Evolutionary conservation across 2,113 vertebrate genomes (phyloP).

Genomic region (Lathamus discolor): DNA sequence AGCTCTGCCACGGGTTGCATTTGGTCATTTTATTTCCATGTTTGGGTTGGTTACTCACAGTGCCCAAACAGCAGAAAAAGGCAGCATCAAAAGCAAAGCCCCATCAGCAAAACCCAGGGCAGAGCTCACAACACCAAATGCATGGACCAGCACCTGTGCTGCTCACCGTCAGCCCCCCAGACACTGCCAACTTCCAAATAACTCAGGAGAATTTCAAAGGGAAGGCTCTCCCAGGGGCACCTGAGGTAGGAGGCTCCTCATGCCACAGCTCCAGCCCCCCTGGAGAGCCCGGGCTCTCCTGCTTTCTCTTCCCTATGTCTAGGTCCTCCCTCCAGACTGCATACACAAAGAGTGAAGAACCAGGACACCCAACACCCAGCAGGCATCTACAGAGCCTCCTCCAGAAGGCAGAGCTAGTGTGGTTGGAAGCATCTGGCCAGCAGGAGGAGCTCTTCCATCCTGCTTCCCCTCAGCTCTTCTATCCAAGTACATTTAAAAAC

Average conservation of each 20-base stretch:
- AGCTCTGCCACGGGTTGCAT: slow-evolving; percentile 14
- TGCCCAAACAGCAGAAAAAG: slow-evolving; percentile 49
- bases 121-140: neutral
- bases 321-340: neutral
- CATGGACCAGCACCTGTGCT: neutral
- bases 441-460: slow-evolving; percentile 6
- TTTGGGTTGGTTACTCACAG: slow-evolving; percentile 21
- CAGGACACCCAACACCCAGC: neutral
- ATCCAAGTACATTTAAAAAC: slow-evolving; percentile 77
- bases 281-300: neutral
- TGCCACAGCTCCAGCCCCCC: neutral
- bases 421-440: slow-evolving; percentile 9
- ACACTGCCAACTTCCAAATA: neutral
- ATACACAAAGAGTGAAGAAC: rapidly evolving
- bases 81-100: slow-evolving; percentile 50
- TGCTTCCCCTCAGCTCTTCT: slow-evolving; percentile 46
- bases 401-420: slow-evolving; percentile 27
- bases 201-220: neutral
- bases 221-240: neutral
- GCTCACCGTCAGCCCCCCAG: neutral
- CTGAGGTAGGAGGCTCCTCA: neutral
- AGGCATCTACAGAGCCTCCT: slow-evolving; percentile 4
- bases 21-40: slow-evolving; percentile 54
- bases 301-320: neutral
- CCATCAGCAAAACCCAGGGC: neutral